phyloP scores from a whole-genome alignment of 2,113 vertebrate species.

The Pedetes capensis region DNA sequence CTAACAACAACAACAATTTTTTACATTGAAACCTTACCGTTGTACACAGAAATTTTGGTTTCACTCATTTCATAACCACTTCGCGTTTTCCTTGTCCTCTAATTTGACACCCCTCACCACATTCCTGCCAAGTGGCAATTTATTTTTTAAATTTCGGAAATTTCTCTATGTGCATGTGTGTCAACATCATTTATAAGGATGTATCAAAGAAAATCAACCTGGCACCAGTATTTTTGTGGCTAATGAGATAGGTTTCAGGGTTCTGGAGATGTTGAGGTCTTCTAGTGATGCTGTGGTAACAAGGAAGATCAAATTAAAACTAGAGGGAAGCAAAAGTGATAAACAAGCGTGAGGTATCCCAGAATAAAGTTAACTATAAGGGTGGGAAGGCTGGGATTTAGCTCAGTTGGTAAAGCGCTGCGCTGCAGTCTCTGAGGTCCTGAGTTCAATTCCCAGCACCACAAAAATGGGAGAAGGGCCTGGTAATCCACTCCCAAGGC shows the following conservation, averaged over 20 bases:
- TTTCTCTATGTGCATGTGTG: background rate
- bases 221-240: background rate
- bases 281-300: background rate
- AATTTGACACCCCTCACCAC: background rate
- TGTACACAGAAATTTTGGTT: background rate
- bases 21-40: background rate
- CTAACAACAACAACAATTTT: no score
- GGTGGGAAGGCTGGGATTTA: no score
- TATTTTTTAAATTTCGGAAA: background rate
- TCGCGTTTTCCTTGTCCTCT: background rate
- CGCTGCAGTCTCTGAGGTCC: no score
- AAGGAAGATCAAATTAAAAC: background rate
- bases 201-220: background rate
- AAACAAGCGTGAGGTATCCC: background rate
- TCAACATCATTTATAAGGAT: background rate
- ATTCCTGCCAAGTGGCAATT: background rate
- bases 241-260: background rate
- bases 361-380: background rate
- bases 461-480: no score
- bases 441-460: no score
- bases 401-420: no score
- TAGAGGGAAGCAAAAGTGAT: background rate
- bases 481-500: no score
- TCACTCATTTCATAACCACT: background rate
- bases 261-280: background rate